Percentiles rank a stretch among this genome's conserved stretches.
Evolutionary conservation across 2,888 invertebrate species (phyloP).

Genomic region (Aleiodes leptofemur): DNA sequence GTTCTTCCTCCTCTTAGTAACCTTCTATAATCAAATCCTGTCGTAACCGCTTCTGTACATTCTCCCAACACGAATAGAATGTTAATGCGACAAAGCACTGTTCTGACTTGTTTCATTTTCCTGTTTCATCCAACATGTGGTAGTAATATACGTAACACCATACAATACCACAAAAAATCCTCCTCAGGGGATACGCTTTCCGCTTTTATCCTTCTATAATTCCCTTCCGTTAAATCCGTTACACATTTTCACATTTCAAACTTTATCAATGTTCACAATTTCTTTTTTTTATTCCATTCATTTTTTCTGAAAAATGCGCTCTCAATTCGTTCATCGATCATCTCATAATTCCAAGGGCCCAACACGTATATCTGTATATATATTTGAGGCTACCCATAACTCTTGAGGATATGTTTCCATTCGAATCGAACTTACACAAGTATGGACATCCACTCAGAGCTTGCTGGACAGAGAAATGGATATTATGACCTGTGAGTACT

Average conservation of each 20-base stretch:
- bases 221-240: slow-evolving; percentile 59
- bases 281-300: slow-evolving; percentile 33
- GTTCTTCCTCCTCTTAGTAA: slow-evolving; percentile 57
- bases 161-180: slow-evolving; percentile 50
- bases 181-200: slow-evolving; percentile 53
- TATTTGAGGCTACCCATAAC: slow-evolving; percentile 13
- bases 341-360: background rate
- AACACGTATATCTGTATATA: background rate
- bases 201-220: slow-evolving; percentile 43
- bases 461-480: slow-evolving; percentile 35
- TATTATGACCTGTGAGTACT: slow-evolving; percentile 53
- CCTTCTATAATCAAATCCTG: slow-evolving; percentile 74
- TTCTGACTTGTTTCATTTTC: slow-evolving; percentile 66
- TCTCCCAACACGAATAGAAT: slow-evolving; percentile 75
- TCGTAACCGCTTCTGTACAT: slow-evolving; percentile 70
- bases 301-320: background rate
- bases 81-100: slow-evolving; percentile 74
- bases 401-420: slow-evolving; percentile 7
- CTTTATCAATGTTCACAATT: slow-evolving; percentile 25
- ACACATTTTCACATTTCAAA: slow-evolving; percentile 45
- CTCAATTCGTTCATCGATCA: slow-evolving; percentile 30
- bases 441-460: slow-evolving; percentile 13
- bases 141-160: slow-evolving; percentile 16
- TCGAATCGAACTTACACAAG: slow-evolving; percentile 9
- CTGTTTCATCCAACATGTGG: background rate